Evolutionary conservation across 2,888 invertebrate species (phyloP), one percentile per base, ranked within the genome.

Genomic region (Alentia gelatinosa): DNA sequence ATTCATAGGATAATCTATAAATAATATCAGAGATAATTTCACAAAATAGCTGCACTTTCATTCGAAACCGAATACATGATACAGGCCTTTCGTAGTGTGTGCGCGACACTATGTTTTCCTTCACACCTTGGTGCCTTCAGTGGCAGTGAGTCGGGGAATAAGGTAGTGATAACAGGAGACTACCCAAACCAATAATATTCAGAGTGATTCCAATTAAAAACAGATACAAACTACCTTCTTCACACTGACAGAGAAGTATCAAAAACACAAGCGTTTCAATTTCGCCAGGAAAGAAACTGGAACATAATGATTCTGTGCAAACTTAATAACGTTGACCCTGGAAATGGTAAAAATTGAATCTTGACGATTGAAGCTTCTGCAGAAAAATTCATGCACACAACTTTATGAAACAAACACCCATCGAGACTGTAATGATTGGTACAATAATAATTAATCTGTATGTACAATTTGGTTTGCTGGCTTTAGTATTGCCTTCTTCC

Each of bases 11-110:
- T 37, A n/a, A 19, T 12, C 19, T 37, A 79, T 35, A 15, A 68
- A 4, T 68, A 68, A 30, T 68, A 68, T 5, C 68, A 4, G 68
- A 30, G 68, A 68, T 68, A 68, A 68, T 12, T 68, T 30, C 56
- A 56, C 79, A 79, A 35, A 74, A 79, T 79, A 79, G 79, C 79
- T 79, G 79, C 79, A 37, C 37, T 68, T 30, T 68, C 30, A 68
- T 5, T 30, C 68, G 12, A 5, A 68, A 68, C 3, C 68, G 30
- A 68, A 26, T 9, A 5, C 56, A 56, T n/a, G n/a, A n/a, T n/a
- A n/a, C n/a, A n/a, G n/a, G n/a, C n/a, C n/a, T n/a, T n/a, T n/a
- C n/a, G n/a, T n/a, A n/a, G n/a, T n/a, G n/a, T n/a, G n/a, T n/a
- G n/a, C n/a, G n/a, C n/a, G n/a, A n/a, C n/a, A n/a, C 19, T 47